These are phyloP conservation scores for Drosophila mimetica DNA, from an alignment of 2,888 invertebrate genomes.

Conservation along the genomic window DNA sequence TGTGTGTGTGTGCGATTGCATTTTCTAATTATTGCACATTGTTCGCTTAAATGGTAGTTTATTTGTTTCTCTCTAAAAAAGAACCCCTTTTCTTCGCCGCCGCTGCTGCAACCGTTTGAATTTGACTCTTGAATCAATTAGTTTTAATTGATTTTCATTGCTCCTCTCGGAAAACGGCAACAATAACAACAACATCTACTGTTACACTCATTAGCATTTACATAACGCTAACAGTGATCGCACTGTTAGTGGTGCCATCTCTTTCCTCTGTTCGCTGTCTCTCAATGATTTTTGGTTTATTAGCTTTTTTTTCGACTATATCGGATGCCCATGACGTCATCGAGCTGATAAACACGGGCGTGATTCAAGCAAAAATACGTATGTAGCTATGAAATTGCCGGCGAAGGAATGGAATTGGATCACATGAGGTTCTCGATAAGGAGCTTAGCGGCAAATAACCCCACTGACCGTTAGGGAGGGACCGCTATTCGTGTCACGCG, in stretches of 20 bases:
- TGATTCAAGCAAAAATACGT: slow-evolving; percentile 23
- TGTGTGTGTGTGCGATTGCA: slow-evolving; percentile 49
- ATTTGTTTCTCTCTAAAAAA: slow-evolving; percentile 10
- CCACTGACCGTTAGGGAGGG: slow-evolving; percentile 8
- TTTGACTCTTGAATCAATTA: slow-evolving; percentile 78
- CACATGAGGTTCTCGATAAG: slow-evolving; percentile 37
- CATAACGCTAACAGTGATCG: slow-evolving; percentile 37
- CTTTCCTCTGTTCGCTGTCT: not conserved
- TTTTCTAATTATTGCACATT: slow-evolving; percentile 77
- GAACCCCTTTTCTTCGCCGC: slow-evolving; percentile 12
- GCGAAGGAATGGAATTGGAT: slow-evolving; percentile 24
- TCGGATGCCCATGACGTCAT: slow-evolving; percentile 35
- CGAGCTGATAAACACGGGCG: slow-evolving; percentile 34
- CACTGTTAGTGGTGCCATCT: slow-evolving; percentile 1
- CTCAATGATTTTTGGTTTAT: slow-evolving; percentile 24
- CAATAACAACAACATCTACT: slow-evolving; percentile 1
- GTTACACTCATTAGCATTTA: slow-evolving; percentile 42
- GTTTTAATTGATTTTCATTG: slow-evolving; percentile 82
- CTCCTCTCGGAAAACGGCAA: slow-evolving; percentile 52
- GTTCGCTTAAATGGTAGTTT: slow-evolving; percentile 66
- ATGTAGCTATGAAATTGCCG: not conserved
- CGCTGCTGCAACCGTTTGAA: slow-evolving; percentile 47
- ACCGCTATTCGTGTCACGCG: slow-evolving; percentile 2
- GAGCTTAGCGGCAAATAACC: not conserved
- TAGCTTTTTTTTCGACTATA: slow-evolving; percentile 8